Evolutionary conservation across 1,140 invertebrate species (phyloP).

Genomic region (Diorhabda elongata): DNA sequence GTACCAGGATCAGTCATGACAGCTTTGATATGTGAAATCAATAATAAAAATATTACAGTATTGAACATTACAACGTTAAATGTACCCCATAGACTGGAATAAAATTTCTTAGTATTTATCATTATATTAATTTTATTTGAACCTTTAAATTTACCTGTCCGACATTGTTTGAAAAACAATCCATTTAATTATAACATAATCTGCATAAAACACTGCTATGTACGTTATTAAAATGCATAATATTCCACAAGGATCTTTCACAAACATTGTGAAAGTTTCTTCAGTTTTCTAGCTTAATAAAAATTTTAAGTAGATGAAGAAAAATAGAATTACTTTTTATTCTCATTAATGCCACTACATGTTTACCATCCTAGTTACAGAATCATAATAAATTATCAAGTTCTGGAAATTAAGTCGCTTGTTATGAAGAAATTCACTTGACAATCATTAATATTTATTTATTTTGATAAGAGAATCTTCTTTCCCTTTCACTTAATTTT

Average conservation of each 20-base stretch:
- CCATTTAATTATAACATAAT: conserved; percentile 86
- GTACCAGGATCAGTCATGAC: conserved; percentile 86
- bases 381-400: too few species aligned
- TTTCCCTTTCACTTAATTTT: too few species aligned
- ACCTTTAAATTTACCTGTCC: conserved; percentile 59
- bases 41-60: conserved; percentile 69
- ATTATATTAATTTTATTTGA: neutral
- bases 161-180: conserved; percentile 79
- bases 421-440: too few species aligned
- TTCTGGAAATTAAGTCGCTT: too few species aligned
- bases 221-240: conserved; percentile 83
- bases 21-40: conserved; percentile 76
- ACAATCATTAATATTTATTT: too few species aligned
- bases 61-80: conserved; percentile 81
- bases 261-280: conserved; percentile 46
- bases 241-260: conserved; percentile 84
- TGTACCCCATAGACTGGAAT: conserved; percentile 75
- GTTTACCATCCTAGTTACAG: too few species aligned
- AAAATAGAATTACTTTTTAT: too few species aligned
- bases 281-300: too few species aligned
- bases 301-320: too few species aligned
- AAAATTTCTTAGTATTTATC: conserved; percentile 1
- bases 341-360: too few species aligned
- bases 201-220: conserved; percentile 78
- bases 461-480: too few species aligned